Base-by-base conservation (phyloP, 2,888 invertebrate genomes). In the Leptopilina syphax region DNA sequence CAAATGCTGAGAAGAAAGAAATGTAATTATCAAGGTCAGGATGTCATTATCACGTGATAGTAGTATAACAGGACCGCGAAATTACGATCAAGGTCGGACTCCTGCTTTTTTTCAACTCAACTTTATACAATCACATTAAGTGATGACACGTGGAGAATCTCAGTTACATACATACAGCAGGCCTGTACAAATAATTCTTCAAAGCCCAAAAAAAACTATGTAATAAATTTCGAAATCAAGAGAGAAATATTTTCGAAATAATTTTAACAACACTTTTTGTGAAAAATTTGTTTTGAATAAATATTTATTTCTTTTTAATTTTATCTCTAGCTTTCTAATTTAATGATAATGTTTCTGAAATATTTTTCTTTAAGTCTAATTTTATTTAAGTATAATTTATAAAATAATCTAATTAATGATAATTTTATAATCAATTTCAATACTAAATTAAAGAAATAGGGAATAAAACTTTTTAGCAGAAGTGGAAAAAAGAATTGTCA, bases 61-160 rank as follows among this genome's bases (percentile, higher is more conserved):
- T 80, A 79, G 78, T 79, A 18, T 18, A 77, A 76, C 70, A 79
- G 80, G 82, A 83, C 81, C 83, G 85, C 85, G 87, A 85, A 85
- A 85, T 87, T 84, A 81, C 81, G 76, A 41, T 77, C 85, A 86
- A 86, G 87, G 85, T 86, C 86, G 79, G 79, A 44, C 82, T 77
- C 79, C 65, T 78, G 54, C 68, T 73, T 77, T 67, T 34, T 78
- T 76, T 12, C 67, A 78, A 47, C 78, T 54, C 57, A 65, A 77
- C 66, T 76, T 73, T 47, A 79, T 67, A 60, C 47, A 65, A 54
- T 65, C 18, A 47, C 66, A 76, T 63, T 18, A 68, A 73, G 34
- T 65, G 77, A 24, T 18, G 47, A 18, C 68, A 50, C 47, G 68
- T 68, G 68, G 68, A 68, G 68, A 68, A 10, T 68, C 47, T 47